Conservation (phyloP, 2,888 invertebrate genomes). For the Anthrax anthrax region DNA sequence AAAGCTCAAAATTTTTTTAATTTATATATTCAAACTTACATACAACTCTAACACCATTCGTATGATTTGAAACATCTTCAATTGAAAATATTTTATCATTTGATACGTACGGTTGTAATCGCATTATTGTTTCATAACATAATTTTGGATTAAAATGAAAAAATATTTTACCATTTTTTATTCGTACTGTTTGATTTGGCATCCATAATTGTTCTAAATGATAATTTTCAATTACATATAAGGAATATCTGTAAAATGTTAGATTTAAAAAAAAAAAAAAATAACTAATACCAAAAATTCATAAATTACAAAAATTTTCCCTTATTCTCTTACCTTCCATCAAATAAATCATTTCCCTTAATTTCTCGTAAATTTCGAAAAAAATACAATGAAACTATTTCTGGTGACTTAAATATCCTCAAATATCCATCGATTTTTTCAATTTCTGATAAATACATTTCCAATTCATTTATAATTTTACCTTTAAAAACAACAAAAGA, state of each 20-base stretch:
- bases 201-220: conserved; percentile 49
- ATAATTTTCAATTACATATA: conserved; percentile 50
- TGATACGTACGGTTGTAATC: conserved; percentile 37
- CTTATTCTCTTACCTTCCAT: conserved; percentile 18
- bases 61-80: conserved; percentile 53
- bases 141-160: conserved; percentile 62
- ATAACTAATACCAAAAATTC: neutral
- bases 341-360: conserved; percentile 36
- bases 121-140: conserved; percentile 45
- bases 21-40: neutral
- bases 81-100: conserved; percentile 31
- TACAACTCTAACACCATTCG: conserved; percentile 1
- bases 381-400: conserved; percentile 49
- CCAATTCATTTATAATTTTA: conserved; percentile 35
- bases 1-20: too few relatives aligned
- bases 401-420: conserved; percentile 45
- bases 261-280: neutral
- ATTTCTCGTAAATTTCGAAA: conserved; percentile 48
- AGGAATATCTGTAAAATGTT: conserved; percentile 29
- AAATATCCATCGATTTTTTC: conserved; percentile 51
- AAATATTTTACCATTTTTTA: conserved; percentile 44
- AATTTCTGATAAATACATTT: conserved; percentile 43
- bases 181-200: conserved; percentile 33
- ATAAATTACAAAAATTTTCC: neutral
- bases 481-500: conserved; percentile 11